Base-by-base conservation (phyloP, 2,113 vertebrate genomes). In the Pseudorectes ferrugineus region DNA sequence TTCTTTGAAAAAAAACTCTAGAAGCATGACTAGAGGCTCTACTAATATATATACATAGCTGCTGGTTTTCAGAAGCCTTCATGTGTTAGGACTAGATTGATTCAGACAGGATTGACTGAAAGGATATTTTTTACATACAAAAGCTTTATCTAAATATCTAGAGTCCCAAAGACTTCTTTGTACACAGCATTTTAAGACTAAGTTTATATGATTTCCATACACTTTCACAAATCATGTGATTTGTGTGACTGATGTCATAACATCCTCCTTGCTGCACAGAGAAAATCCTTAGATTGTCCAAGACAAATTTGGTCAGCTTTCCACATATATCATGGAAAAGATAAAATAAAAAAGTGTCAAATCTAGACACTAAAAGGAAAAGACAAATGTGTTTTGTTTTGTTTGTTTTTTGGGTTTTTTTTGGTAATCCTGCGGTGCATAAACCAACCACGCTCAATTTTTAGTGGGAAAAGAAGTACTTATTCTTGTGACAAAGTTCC, bases 261-360 rank as follows among this genome's bases (percentile, higher is more conserved):
- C 3, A 18, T 25, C 3, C 10, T 70, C n/a, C 40, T 46, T 58
- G 35, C 14, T 14, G 3, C 1, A 7, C 10, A 26, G 2, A 11
- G 31, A 73, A 87, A 85, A 88, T 35, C 12, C 25, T 58, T 51
- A 28, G 12, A 52, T 54, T 70, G 13, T 57, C 70, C 3, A 1
- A 78, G 40, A 68, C 6, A 29, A 51, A 67, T 79, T 6, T 66
- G 25, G 70, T 71, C 57, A 75, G 10, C 18, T 81, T 70, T 36
- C 33, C 33, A 70, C 12, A 15, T 14, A 6, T 6, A 73, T 21
- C 24, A 85, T 11, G 78, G 22, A 85, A 75, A 45, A 46, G 14
- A 79, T 14, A 86, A 72, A 72, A 72, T 15, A 55, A 16, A 43
- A 45, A 85, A 63, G 31, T 20, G 5, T 55, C 52, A 71, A 63